Conservation (phyloP, 2,888 invertebrate genomes). For the Gryllus longicercus region DNA sequence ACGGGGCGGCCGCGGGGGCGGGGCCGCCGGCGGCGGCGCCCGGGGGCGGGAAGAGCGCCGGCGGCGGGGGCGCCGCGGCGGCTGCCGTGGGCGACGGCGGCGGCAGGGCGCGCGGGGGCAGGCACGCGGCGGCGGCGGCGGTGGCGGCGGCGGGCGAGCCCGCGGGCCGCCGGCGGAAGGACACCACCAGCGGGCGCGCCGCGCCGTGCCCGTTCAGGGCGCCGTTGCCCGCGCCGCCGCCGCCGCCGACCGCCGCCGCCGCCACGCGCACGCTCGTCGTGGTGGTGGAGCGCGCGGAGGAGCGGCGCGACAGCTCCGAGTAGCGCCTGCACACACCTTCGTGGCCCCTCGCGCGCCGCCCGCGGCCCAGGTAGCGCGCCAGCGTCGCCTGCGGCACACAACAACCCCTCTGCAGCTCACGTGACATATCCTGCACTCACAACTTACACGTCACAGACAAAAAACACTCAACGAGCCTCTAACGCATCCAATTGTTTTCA, state of each 20-base stretch:
- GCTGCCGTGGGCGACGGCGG: not conserved
- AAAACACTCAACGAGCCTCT: too few relatives aligned
- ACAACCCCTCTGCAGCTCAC: too few relatives aligned
- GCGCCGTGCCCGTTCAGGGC: constrained; percentile 41
- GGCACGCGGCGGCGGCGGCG: constrained; percentile 18
- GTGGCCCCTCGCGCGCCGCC: constrained; percentile 38
- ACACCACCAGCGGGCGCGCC: constrained; percentile 47
- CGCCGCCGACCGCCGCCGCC: constrained; percentile 23
- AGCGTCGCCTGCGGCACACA: constrained; percentile 35
- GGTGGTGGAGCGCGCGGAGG: constrained; percentile 28
- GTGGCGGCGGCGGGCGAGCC: not conserved
- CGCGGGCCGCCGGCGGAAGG: constrained; percentile 40
- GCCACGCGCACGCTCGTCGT: constrained; percentile 29
- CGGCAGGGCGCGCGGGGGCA: not conserved
- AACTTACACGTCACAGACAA: too few relatives aligned
- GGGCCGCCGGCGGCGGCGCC: not conserved
- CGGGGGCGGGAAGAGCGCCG: not conserved
- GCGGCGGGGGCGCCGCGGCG: not conserved
- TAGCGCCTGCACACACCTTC: constrained; percentile 36
- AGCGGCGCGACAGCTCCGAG: constrained; percentile 35
- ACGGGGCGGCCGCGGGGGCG: not conserved
- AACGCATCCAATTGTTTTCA: too few relatives aligned
- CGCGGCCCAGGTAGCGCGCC: constrained; percentile 35
- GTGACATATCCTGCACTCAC: too few relatives aligned
- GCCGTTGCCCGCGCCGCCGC: constrained; percentile 27